Conservation (phyloP, 2,113 vertebrate genomes). For the Haemorhous mexicanus region DNA sequence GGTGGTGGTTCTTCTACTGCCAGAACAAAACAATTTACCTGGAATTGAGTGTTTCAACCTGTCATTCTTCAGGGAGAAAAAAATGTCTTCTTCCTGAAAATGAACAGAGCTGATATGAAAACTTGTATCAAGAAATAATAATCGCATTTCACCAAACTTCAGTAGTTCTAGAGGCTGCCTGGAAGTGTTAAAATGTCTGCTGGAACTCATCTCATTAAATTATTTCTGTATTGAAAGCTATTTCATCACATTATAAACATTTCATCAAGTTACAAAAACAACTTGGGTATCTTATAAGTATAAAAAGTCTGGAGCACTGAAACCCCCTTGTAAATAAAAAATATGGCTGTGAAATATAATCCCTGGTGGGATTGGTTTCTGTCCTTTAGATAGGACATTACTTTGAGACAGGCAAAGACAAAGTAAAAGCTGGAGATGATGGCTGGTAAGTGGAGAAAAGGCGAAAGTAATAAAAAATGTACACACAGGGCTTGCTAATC, state of each 20-base stretch:
- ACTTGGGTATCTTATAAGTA: neutral
- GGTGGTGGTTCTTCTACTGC: neutral
- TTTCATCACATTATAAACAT: slow-evolving; percentile 22
- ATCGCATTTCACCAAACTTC: neutral
- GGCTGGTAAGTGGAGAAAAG: slow-evolving; percentile 5
- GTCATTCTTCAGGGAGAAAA: neutral
- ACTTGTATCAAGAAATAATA: neutral
- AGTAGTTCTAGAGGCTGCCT: neutral
- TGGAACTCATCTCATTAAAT: neutral
- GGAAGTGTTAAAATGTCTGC: neutral
- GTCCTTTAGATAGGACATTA: slow-evolving; percentile 4
- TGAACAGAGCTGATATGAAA: neutral
- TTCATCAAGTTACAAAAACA: slow-evolving; percentile 7
- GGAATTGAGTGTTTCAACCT: neutral
- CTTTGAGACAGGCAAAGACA: neutral
- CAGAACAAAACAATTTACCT: neutral
- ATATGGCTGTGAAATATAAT: slow-evolving; percentile 49
- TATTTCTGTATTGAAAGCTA: slow-evolving; percentile 9
- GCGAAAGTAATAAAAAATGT: slow-evolving; percentile 42
- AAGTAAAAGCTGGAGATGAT: slow-evolving; percentile 21
- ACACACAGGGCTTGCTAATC: neutral
- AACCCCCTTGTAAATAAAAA: slow-evolving; percentile 44
- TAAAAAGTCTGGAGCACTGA: slow-evolving; percentile 4
- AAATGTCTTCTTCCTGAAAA: neutral
- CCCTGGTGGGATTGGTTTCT: slow-evolving; percentile 10